Conservation (phyloP, 2,888 invertebrate species). For the Chouioia cunea region DNA sequence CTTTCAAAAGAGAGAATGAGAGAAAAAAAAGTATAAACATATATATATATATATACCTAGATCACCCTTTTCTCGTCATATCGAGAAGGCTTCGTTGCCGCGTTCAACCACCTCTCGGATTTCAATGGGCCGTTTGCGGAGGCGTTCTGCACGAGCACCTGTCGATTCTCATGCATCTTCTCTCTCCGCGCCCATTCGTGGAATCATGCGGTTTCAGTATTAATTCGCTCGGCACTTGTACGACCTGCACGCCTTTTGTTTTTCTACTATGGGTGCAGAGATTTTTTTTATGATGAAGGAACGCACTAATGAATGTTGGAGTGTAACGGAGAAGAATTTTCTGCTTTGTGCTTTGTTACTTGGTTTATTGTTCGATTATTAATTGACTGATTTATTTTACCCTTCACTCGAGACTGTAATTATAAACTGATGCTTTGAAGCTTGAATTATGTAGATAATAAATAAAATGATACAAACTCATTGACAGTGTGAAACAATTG, state of each 20-base stretch:
- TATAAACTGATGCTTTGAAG: no score
- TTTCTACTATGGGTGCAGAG: neutral
- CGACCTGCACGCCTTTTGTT: neutral
- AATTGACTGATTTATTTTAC: no score
- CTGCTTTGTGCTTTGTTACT: neutral
- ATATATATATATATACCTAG: no score
- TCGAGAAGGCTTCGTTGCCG: constrained; percentile 9
- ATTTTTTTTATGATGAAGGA: neutral
- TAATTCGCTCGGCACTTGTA: constrained; percentile 27
- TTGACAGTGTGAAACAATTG: no score
- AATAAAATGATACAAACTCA: no score
- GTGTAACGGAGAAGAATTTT: constrained; percentile 5
- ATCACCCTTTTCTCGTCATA: no score
- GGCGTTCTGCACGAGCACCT: constrained; percentile 42
- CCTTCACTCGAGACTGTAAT: no score
- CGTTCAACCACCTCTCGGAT: constrained; percentile 22
- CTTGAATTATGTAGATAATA: no score
- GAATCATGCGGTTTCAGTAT: constrained; percentile 34
- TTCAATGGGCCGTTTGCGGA: constrained; percentile 36
- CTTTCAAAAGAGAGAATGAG: no score
- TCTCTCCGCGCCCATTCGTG: constrained; percentile 23
- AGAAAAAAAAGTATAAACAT: no score
- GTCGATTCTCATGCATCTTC: constrained; percentile 29
- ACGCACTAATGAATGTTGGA: constrained; percentile 5
- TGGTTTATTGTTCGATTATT: constrained; percentile 16